These are phyloP conservation scores for Chymomyza caudatula DNA, from an alignment of 2,888 invertebrate genomes.

Conservation along the genomic window DNA sequence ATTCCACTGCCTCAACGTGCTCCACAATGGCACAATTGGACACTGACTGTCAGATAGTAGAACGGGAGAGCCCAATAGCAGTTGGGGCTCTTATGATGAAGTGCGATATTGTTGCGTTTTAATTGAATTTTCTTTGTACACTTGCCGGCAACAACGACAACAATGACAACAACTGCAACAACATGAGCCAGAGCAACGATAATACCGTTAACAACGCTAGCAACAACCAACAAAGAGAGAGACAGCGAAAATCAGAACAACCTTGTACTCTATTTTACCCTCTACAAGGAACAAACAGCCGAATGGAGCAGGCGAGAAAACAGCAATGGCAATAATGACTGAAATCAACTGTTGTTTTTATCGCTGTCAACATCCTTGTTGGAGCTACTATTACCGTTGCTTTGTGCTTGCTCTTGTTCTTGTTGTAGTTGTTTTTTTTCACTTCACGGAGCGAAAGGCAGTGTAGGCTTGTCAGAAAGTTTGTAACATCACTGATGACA, in stretches of 20 bases:
- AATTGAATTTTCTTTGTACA: conserved; percentile 75
- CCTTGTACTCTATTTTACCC: neutral
- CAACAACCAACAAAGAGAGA: neutral
- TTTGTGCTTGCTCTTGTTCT: conserved; percentile 22
- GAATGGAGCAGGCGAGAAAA: conserved; percentile 48
- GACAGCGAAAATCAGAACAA: neutral
- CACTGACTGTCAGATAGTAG: neutral
- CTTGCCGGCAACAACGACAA: conserved; percentile 27
- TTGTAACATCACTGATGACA: neutral
- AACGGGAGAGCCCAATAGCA: neutral
- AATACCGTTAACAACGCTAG: neutral
- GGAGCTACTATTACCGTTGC: neutral
- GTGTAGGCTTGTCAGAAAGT: neutral
- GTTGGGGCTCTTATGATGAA: conserved; percentile 51
- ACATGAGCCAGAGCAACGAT: neutral
- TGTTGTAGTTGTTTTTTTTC: too few relatives aligned
- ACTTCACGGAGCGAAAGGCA: neutral
- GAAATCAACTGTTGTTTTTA: conserved; percentile 60
- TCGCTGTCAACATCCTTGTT: conserved; percentile 32
- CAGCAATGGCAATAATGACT: conserved; percentile 35
- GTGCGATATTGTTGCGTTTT: conserved; percentile 76
- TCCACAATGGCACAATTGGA: neutral
- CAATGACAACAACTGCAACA: conserved; percentile 10
- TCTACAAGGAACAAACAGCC: conserved; percentile 34
- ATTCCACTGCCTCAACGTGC: neutral